Conservation (phyloP, 2,797 vertebrate species). For the Ispidina picta region DNA sequence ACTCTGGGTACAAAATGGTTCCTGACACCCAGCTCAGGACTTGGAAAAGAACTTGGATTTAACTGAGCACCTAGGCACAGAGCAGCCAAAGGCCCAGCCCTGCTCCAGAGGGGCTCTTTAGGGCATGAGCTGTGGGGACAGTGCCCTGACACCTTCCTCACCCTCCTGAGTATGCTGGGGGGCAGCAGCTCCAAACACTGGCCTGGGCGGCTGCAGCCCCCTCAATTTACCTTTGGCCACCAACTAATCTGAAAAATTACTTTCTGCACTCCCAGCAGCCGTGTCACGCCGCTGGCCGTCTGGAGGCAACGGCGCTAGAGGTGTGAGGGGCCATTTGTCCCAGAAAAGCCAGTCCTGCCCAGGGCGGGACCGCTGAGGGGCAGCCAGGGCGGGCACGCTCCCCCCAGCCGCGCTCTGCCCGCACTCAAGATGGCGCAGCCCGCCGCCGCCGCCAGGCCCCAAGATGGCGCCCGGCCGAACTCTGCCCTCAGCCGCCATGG, state of each 20-base stretch:
- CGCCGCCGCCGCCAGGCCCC: background rate
- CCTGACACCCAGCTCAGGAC: background rate
- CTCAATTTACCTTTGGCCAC: background rate
- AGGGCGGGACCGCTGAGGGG: accelerated
- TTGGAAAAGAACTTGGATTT: background rate
- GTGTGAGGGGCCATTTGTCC: background rate
- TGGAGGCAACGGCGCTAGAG: background rate
- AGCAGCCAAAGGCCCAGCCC: background rate
- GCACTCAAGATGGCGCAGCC: constrained; percentile 26
- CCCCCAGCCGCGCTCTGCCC: background rate
- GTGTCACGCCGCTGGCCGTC: accelerated
- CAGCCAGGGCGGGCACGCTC: accelerated
- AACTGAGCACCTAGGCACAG: background rate
- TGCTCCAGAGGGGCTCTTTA: accelerated
- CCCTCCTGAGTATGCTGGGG: accelerated
- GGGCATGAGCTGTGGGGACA: background rate
- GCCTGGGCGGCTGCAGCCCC: background rate
- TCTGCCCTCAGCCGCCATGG: background rate
- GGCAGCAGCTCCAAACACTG: accelerated
- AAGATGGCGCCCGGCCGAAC: background rate
- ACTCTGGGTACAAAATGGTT: background rate
- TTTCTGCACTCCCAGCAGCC: background rate
- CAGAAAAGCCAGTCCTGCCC: background rate
- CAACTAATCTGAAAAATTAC: accelerated
- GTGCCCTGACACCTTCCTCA: accelerated